A percentile compares a stretch with the other conserved stretches of the same genome.
These are phyloP conservation scores for Pseudococcus longispinus DNA, from an alignment of 2,888 invertebrate genomes.

Conservation along the genomic window DNA sequence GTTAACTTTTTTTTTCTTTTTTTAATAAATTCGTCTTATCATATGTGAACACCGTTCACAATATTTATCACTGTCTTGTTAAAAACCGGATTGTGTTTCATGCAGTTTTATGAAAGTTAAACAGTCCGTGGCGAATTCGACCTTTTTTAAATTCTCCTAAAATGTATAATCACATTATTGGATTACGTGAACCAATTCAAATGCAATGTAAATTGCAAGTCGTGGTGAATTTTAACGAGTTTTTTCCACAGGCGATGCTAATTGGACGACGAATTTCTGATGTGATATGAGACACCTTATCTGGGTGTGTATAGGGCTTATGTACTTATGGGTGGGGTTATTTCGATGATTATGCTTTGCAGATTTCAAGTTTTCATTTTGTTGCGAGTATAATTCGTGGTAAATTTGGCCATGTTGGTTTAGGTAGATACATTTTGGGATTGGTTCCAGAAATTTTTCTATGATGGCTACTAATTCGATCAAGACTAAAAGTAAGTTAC, in stretches of 20 bases:
- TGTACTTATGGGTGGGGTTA: too few relatives aligned
- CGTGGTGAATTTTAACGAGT: not conserved
- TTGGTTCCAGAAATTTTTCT: too few relatives aligned
- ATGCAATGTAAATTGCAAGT: not conserved
- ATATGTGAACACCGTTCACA: not conserved
- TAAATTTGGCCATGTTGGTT: too few relatives aligned
- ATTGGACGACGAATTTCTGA: not conserved
- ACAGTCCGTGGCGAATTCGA: slow-evolving; percentile 18
- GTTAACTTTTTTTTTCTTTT: not conserved
- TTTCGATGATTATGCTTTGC: too few relatives aligned
- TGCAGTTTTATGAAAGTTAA: slow-evolving; percentile 11
- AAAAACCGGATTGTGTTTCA: slow-evolving; percentile 11
- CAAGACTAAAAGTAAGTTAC: too few relatives aligned
- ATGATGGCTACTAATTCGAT: too few relatives aligned
- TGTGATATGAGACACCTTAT: too few relatives aligned
- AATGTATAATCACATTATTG: not conserved
- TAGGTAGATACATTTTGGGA: too few relatives aligned
- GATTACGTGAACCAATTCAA: not conserved
- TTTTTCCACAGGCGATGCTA: not conserved
- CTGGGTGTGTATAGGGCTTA: too few relatives aligned
- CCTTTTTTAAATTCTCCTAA: not conserved
- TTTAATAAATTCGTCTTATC: slow-evolving; percentile 32
- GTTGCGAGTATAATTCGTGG: too few relatives aligned
- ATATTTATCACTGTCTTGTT: slow-evolving; percentile 19
- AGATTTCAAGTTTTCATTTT: too few relatives aligned